Evolutionary conservation across 2,797 vertebrate species (phyloP).

Genomic region (Sarcoramphus papa): DNA sequence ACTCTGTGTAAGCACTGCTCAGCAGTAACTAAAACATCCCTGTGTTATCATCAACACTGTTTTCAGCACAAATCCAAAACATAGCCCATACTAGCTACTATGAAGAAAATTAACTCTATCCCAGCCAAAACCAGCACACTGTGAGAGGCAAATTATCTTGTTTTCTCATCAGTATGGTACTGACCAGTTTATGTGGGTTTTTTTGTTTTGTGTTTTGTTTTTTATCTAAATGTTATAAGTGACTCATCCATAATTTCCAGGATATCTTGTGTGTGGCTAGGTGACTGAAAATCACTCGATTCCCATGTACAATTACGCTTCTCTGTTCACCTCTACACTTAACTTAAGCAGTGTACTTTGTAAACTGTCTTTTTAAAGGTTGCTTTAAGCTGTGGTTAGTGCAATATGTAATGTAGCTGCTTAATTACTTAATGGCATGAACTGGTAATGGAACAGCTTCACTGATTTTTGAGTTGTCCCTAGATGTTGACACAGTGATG

Average conservation of each 20-base stretch:
- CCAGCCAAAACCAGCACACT: not conserved
- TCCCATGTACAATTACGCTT: not conserved
- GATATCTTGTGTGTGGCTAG: not conserved
- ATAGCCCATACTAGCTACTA: no score
- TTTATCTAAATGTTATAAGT: not conserved
- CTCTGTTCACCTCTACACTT: not conserved
- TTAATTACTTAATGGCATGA: conserved; percentile 7
- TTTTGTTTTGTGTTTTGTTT: not conserved
- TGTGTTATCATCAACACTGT: no score
- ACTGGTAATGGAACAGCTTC: not conserved
- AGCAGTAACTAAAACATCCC: no score
- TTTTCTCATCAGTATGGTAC: not conserved
- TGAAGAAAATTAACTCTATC: no score
- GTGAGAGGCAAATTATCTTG: not conserved
- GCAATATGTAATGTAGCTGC: not conserved
- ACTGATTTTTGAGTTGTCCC: not conserved
- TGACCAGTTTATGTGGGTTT: not conserved
- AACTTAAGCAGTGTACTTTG: not conserved
- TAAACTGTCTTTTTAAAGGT: not conserved
- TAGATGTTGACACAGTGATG: not conserved
- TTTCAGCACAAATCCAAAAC: no score
- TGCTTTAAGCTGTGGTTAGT: not conserved
- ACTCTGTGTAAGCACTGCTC: no score
- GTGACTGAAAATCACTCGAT: not conserved
- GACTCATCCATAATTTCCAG: not conserved